Evolutionary conservation across 2,113 vertebrate genomes (phyloP), one percentile per base, ranked within the genome.

Genomic region (Erythrocercus mccallii): DNA sequence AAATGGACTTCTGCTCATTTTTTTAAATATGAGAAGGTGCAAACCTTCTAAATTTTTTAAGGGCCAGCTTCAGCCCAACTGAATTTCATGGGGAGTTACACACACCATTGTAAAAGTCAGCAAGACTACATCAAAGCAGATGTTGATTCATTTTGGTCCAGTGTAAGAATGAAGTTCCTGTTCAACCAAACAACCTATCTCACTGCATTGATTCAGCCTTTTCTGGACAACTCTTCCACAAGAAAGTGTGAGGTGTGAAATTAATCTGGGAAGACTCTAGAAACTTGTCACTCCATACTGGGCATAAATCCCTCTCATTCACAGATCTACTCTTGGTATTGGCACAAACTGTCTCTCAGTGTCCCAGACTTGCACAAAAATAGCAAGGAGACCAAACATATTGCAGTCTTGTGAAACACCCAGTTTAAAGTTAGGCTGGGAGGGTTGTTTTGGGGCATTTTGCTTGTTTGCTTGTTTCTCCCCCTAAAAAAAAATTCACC

Each of bases 221-320:
- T 83, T 74, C 71, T 81, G 28, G 50, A 78, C 38, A 87, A 37
- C 20, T 64, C 33, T 62, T 90, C 56, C 56, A 70, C 22, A 83
- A 66, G 58, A 95, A 82, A 93, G 83, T 83, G 56, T 51, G 38
- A 85, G 68, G 74, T 51, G 47, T 90, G 81, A 95, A 94, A 94
- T 93, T 86, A 93, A 54, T 77, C 66, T 61, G n/a, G 35, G 81
- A 86, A 58, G 56, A 45, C 31, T 73, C 47, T 27, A 80, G 61
- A 83, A 82, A 82, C 22, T 27, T 56, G 30, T 72, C 31, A 40
- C 17, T 90, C 45, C 30, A 22, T n/a, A 53, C 20, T 57, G 44
- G 22, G 33, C 28, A 76, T 65, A 56, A 94, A 86, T 68, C 27
- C 31, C 25, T 57, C 28, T 89, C 37, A 48, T 69, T 69, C 62